Percentiles rank a stretch among this genome's conserved stretches.
phyloP scores from a whole-genome alignment of 1,140 invertebrate genomes.

The Camponotus floridanus region DNA sequence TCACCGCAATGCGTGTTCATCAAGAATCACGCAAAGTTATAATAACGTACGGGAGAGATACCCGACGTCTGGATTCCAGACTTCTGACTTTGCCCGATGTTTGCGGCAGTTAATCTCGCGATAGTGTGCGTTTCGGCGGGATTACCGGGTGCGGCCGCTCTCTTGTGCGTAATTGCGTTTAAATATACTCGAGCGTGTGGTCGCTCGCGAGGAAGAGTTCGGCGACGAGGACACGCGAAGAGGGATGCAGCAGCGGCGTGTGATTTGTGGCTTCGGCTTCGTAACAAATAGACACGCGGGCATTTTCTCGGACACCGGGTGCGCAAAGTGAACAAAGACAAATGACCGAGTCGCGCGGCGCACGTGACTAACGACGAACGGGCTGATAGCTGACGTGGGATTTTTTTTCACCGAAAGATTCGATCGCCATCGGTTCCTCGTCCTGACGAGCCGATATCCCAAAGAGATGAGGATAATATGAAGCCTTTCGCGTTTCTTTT shows the following conservation, averaged over 20 bases:
- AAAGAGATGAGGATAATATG: neutral
- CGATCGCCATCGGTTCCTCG: slow-evolving; percentile 36
- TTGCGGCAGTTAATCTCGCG: slow-evolving; percentile 65
- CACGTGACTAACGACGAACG: slow-evolving; percentile 60
- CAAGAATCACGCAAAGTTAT: slow-evolving; percentile 42
- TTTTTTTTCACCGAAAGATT: slow-evolving; percentile 51
- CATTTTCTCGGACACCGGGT: slow-evolving; percentile 70
- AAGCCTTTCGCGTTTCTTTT: neutral
- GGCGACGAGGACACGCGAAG: slow-evolving; percentile 50
- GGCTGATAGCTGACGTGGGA: slow-evolving; percentile 53
- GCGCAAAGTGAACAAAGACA: slow-evolving; percentile 71
- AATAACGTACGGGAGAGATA: slow-evolving; percentile 31
- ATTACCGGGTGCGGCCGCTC: slow-evolving; percentile 69
- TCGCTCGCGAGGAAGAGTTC: slow-evolving; percentile 51
- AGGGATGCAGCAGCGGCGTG: slow-evolving; percentile 52
- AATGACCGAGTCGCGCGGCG: slow-evolving; percentile 38
- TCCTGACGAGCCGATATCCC: slow-evolving; percentile 3
- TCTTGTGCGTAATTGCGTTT: slow-evolving; percentile 69
- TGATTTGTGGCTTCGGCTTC: slow-evolving; percentile 71
- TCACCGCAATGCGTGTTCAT: slow-evolving; percentile 7
- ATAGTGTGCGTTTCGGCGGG: slow-evolving; percentile 61
- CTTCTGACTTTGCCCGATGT: slow-evolving; percentile 45
- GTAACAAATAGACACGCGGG: slow-evolving; percentile 65
- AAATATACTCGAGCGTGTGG: slow-evolving; percentile 68
- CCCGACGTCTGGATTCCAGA: slow-evolving; percentile 35